Evolutionary conservation across 2,888 invertebrate species (phyloP), one percentile per base, ranked within the genome.

Genomic region (Diadromus collaris): DNA sequence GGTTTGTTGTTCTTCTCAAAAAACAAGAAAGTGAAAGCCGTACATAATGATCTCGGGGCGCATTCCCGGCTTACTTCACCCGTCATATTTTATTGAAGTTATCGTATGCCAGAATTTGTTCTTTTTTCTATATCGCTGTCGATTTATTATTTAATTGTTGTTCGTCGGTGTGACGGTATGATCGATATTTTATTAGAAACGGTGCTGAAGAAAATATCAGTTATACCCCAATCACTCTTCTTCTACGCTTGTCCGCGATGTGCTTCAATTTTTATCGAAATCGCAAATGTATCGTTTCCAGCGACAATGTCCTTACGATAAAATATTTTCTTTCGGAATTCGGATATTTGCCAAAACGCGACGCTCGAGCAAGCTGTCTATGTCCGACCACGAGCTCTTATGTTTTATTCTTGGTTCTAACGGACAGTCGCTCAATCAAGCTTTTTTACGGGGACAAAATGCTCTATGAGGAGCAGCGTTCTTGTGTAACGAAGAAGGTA

Each of bases 391-490:
- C 46, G 7, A 32, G 58, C 19, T 51, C n/a, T 38, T 41, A 10
- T 54, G n/a, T 24, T 64, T n/a, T 10, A 21, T 56, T 32, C 34
- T 60, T 60, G 41, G 38, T 48, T 60, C 44, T 27, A 19, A 69
- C 24, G 60, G 24, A 34, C 48, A 16, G 60, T 69, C 32, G 24
- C 24, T 21, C 34, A 32, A 60, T 48, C n/a, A 21, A 69, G n/a
- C 29, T 46, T 46, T 60, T 46, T 46, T 56, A 24, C 60, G 58
- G 24, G 60, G 29, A 70, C 70, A 34, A 60, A 70, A 48, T n/a
- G 60, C 60, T 70, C 70, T 70, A 70, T 70, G 70, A 70, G 70
- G 73, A 67, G 63, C 34, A 58, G 56, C 44, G 21, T 70, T 29
- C 21, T 56, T 21, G 41, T 24, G 19, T 19, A 58, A 70, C 21